Evolutionary conservation across 2,113 vertebrate genomes (phyloP).

Genomic region (Gorsachius goisagi): DNA sequence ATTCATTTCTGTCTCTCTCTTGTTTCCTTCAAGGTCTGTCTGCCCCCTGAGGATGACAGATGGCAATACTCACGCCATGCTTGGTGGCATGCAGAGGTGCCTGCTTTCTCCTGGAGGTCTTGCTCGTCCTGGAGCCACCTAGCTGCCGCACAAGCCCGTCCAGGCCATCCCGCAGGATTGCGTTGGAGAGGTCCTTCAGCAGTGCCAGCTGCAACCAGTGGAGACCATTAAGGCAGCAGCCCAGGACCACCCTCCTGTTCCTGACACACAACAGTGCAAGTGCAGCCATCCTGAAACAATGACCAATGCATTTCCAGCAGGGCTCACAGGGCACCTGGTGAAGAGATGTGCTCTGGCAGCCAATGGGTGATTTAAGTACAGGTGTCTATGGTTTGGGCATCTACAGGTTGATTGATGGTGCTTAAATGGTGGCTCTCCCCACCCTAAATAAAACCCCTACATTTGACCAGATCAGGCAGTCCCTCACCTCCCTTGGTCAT

Average conservation of each 20-base stretch:
- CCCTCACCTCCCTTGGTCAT: background rate
- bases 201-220: conserved; percentile 76
- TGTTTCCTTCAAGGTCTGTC: background rate
- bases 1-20: background rate
- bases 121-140: conserved; percentile 29
- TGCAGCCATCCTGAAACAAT: background rate
- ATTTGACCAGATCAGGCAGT: background rate
- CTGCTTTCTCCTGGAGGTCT: conserved; percentile 60
- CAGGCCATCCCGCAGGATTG: conserved; percentile 77
- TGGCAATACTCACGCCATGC: conserved; percentile 55
- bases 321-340: background rate
- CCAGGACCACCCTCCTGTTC: background rate
- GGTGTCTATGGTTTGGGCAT: background rate
- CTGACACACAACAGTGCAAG: accelerated
- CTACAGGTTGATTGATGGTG: background rate
- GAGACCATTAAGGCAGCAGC: background rate
- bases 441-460: background rate
- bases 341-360: accelerated
- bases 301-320: background rate
- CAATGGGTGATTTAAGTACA: background rate
- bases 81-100: conserved; percentile 58
- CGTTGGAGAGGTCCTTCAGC: conserved; percentile 82
- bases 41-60: background rate
- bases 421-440: accelerated
- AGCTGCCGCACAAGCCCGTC: conserved; percentile 73